Conservation (phyloP, 2,797 vertebrate genomes). For the Microctenopoma lineatum region DNA sequence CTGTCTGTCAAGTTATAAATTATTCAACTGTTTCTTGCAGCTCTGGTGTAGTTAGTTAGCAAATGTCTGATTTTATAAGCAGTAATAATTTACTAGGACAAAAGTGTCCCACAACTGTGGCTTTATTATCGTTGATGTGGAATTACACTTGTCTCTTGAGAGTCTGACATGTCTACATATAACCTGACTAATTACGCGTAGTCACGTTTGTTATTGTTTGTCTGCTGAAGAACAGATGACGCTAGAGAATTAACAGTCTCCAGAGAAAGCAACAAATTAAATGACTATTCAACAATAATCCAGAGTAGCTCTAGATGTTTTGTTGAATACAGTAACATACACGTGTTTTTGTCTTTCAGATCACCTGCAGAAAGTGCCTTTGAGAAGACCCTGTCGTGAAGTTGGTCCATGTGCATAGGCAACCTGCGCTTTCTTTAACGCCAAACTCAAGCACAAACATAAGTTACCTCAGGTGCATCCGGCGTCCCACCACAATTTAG, state of each 20-base stretch:
- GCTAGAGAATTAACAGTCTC: not conserved
- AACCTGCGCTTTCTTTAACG: constrained; percentile 63
- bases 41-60: not conserved
- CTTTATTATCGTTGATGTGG: not conserved
- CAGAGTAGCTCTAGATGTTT: not conserved
- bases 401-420: constrained; percentile 66
- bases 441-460: constrained; percentile 66
- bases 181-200: constrained; percentile 7
- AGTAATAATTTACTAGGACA: not conserved
- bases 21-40: not conserved
- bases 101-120: not conserved
- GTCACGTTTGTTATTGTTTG: constrained; percentile 31
- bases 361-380: constrained; percentile 82
- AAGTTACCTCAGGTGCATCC: constrained; percentile 80
- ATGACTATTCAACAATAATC: not conserved
- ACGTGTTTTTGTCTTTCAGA: constrained; percentile 71
- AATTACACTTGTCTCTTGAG: not conserved
- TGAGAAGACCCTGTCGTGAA: constrained; percentile 68
- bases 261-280: constrained; percentile 14
- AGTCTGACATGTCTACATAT: constrained; percentile 17
- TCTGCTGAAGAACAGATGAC: constrained; percentile 11
- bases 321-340: not conserved
- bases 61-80: not conserved
- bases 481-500: constrained; percentile 74
- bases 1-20: not conserved